Evolutionary conservation across 2,888 invertebrate species (phyloP).

Genomic region (Apotomis betuletana): DNA sequence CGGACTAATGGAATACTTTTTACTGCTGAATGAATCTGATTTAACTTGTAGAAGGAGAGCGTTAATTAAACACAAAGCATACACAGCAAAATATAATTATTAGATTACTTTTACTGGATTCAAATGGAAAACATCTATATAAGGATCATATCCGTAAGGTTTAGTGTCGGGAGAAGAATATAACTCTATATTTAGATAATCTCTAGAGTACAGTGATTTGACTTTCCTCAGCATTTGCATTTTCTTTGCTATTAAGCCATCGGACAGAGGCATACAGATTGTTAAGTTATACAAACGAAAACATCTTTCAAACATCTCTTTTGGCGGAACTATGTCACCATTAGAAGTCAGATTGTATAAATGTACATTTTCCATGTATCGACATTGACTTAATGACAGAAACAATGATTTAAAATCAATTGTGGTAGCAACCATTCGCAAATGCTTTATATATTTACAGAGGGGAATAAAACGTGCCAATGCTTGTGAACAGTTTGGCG

Average conservation of each 20-base stretch:
- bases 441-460: constrained; percentile 33
- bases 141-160: constrained; percentile 36
- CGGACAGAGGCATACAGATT: constrained; percentile 25
- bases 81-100: background rate
- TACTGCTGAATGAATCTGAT: no score
- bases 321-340: constrained; percentile 24
- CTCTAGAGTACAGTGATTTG: constrained; percentile 24
- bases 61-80: no score
- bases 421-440: constrained; percentile 32
- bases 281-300: constrained; percentile 34
- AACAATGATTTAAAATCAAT: constrained; percentile 35
- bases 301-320: constrained; percentile 33
- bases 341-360: constrained; percentile 28
- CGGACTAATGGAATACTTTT: no score
- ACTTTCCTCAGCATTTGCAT: constrained; percentile 26
- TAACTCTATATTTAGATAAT: constrained; percentile 36
- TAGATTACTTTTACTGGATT: constrained; percentile 35
- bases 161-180: constrained; percentile 17
- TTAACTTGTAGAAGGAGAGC: no score
- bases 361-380: constrained; percentile 35
- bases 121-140: constrained; percentile 31
- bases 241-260: constrained; percentile 13
- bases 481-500: constrained; percentile 21
- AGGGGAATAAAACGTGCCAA: constrained; percentile 23
- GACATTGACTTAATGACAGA: constrained; percentile 30